A percentile compares a stretch with the other conserved stretches of the same genome.
phyloP scores from a whole-genome alignment of 2,888 invertebrate species.

The Ophraella communa region DNA sequence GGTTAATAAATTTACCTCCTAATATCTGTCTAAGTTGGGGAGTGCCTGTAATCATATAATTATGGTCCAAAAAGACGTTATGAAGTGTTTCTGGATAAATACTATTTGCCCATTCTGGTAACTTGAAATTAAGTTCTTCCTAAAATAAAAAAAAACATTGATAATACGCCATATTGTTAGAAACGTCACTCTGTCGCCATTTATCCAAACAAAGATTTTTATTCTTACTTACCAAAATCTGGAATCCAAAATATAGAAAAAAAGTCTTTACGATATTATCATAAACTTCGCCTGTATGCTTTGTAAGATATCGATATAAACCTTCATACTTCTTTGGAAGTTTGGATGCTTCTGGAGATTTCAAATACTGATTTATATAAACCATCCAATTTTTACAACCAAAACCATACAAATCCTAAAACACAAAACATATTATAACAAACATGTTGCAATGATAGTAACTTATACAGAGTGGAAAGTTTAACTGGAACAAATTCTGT shows the following conservation, averaged over 20 bases:
- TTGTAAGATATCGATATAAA: slow-evolving; percentile 61
- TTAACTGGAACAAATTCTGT: too few species aligned
- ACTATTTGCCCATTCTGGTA: slow-evolving; percentile 57
- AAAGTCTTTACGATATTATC: slow-evolving; percentile 64
- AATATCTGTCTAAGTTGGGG: slow-evolving; percentile 43
- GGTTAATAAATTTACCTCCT: slow-evolving; percentile 41
- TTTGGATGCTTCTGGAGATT: slow-evolving; percentile 57
- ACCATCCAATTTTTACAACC: slow-evolving; percentile 32
- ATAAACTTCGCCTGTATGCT: slow-evolving; percentile 62
- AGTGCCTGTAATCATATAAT: slow-evolving; percentile 44
- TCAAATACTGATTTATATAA: slow-evolving; percentile 15
- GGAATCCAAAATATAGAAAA: slow-evolving; percentile 61
- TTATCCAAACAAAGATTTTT: too few species aligned
- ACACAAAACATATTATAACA: too few species aligned
- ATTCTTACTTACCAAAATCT: slow-evolving; percentile 40
- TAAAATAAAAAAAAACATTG: slow-evolving; percentile 30
- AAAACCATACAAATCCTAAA: slow-evolving; percentile 38
- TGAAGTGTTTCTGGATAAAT: slow-evolving; percentile 53
- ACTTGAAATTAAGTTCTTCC: slow-evolving; percentile 48
- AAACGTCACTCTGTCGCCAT: too few species aligned
- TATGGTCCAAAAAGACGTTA: slow-evolving; percentile 50
- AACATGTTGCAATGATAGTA: too few species aligned
- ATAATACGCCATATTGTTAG: too few species aligned
- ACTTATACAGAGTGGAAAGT: too few species aligned
- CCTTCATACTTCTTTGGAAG: slow-evolving; percentile 56